These are phyloP conservation scores for Saccostrea echinata DNA, from an alignment of 1,140 invertebrate genomes.

Conservation along the genomic window DNA sequence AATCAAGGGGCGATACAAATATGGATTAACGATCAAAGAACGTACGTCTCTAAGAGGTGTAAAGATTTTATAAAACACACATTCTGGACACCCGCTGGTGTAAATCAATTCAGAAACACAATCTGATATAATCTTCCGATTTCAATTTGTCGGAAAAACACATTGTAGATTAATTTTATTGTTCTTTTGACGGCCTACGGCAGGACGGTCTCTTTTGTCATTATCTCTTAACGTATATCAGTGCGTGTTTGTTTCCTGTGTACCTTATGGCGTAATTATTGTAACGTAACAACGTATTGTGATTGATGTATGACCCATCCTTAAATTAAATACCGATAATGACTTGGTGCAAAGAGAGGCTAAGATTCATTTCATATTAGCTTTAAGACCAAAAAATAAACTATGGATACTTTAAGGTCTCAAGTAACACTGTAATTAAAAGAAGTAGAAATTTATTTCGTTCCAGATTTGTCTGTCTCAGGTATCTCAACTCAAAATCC, in stretches of 20 bases:
- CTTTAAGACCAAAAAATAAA: too few species aligned
- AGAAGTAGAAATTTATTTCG: too few species aligned
- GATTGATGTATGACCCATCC: background rate
- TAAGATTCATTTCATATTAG: too few species aligned
- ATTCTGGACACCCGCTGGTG: slow-evolving; percentile 1
- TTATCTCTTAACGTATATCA: background rate
- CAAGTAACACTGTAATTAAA: too few species aligned
- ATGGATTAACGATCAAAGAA: background rate
- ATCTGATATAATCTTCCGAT: slow-evolving; percentile 6
- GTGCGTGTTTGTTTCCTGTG: background rate
- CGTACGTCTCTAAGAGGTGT: background rate
- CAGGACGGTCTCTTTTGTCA: slow-evolving; percentile 1
- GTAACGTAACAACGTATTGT: background rate
- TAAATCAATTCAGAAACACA: slow-evolving; percentile 6
- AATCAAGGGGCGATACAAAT: background rate
- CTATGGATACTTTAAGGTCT: too few species aligned
- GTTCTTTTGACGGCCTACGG: background rate
- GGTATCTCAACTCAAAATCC: too few species aligned
- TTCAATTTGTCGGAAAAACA: slow-evolving; percentile 32
- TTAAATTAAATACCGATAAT: too few species aligned
- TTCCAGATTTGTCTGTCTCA: too few species aligned
- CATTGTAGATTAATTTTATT: slow-evolving; percentile 23
- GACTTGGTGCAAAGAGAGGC: too few species aligned
- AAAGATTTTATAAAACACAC: background rate
- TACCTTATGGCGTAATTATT: slow-evolving; percentile 13